Base-by-base conservation (phyloP, 1,140 invertebrate species). In the Galleria mellonella region DNA sequence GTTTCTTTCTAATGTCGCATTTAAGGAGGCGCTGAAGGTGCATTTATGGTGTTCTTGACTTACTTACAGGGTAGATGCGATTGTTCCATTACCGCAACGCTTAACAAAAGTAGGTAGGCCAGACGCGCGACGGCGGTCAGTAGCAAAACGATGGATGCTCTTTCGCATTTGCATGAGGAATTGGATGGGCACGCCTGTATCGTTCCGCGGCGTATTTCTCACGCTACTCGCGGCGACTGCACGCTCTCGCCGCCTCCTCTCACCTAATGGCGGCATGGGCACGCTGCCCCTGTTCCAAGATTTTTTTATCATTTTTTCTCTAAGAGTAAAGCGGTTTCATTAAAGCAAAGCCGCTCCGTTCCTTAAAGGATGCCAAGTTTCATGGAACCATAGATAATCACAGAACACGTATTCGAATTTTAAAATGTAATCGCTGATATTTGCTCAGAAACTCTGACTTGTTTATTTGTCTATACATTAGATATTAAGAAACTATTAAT, bases 81-180 rank as follows among this genome's bases (percentile, higher is more conserved):
- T 38, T 40, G 35, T 66, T 65, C 62, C 70, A 68, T 71, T 66
- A 62, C 56, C 54, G 44, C 47, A 37, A 47, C 52, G 54, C 46
- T 63, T 70, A 74, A 69, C 58, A 66, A 66, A 69, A 74, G 48
- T 65, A 59, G 58, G 62, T 68, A 68, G 61, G 10, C 17, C 9
- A 37, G 14, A 37, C 13, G 35, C 13, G 35, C 13, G 35, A 31
- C 37, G 37, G 7, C 27, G 28, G 32, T 41, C 39, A 35, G 32
- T 41, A 33, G 40, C 32, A 43, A 40, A 37, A 43, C 48, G 55
- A 51, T 51, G 53, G 65, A 67, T 67, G 68, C 55, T 48, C 51
- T 42, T 40, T 55, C 58, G 43, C 62, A 83, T 83, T 83, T 76
- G 79, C 79, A 83, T 83, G 66, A 69, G 60, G 62, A 83, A 81